Evolutionary conservation across 2,113 vertebrate genomes (phyloP), one percentile per base, ranked within the genome.

Genomic region (Mustela lutreola): DNA sequence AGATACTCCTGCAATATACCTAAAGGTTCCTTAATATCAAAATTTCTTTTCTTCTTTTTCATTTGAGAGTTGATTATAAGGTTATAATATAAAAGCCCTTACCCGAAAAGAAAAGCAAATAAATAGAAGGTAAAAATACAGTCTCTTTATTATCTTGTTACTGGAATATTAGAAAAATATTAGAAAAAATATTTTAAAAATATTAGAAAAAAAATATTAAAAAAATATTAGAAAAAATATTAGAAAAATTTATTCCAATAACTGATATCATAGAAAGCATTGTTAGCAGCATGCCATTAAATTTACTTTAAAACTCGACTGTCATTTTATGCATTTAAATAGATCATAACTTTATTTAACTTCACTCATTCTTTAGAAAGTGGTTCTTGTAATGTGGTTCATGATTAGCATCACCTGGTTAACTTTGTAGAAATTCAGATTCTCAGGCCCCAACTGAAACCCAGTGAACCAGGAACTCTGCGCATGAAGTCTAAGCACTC

Each of bases 181-280:
- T n/a, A n/a, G n/a, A n/a, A n/a, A n/a, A n/a, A n/a, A n/a, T n/a
- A n/a, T n/a, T n/a, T n/a, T n/a, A n/a, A n/a, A n/a, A n/a, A n/a
- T n/a, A n/a, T n/a, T n/a, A n/a, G n/a, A n/a, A n/a, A n/a, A n/a
- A n/a, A n/a, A n/a, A n/a, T n/a, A n/a, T n/a, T n/a, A n/a, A n/a
- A n/a, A n/a, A n/a, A 19, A 28, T 94, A 50, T 56, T 78, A 93
- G 71, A 73, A 88, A 97, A 94, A 19, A 28, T 94, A 50, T 56
- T 78, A 93, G 71, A 73, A 88, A 97, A 88, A 10, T 81, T 90
- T 81, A 85, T 90, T 80, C 10, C 62, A 24, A 58, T 81, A 85
- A 67, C 5, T 22, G 39, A 10, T 82, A n/a, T 22, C 26, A 26
- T 39, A 24, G 62, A 70, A 94, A 26, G 18, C 86, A 31, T 10